Conservation (phyloP, 2,797 vertebrate species). For the Intellagama lesueurii region DNA sequence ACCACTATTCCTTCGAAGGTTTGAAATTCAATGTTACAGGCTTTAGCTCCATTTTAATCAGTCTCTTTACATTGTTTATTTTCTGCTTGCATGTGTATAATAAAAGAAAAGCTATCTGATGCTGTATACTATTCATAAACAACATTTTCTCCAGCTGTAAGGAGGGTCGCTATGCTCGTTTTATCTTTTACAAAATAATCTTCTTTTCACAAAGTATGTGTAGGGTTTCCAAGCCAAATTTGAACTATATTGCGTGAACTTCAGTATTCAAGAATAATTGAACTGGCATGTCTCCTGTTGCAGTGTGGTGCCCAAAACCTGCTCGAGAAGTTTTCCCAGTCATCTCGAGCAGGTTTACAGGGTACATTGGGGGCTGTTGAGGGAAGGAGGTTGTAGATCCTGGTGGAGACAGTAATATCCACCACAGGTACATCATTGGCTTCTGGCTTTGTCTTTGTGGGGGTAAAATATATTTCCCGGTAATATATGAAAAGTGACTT, state of each 20-base stretch:
- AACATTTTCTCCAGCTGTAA: not conserved
- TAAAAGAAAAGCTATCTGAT: not conserved
- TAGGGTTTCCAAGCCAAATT: not conserved
- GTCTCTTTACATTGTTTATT: not conserved
- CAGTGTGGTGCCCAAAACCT: too few relatives aligned
- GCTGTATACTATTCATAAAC: not conserved
- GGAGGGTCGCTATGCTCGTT: not conserved
- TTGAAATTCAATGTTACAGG: conserved; percentile 31
- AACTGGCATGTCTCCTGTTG: too few relatives aligned
- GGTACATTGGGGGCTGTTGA: too few relatives aligned
- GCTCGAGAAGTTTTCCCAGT: too few relatives aligned
- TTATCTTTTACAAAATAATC: not conserved
- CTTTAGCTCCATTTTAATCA: not conserved
- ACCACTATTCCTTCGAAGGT: not conserved
- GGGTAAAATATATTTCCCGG: not conserved
- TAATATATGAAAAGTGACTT: not conserved
- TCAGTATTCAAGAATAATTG: too few relatives aligned
- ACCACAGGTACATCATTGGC: too few relatives aligned
- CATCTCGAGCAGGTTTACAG: too few relatives aligned
- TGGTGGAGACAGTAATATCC: too few relatives aligned
- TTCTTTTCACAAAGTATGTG: not conserved
- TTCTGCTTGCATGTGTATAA: conserved; percentile 12
- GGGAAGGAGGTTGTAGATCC: too few relatives aligned
- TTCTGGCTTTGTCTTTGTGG: not conserved
- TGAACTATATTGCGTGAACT: not conserved